phyloP scores from a whole-genome alignment of 2,113 vertebrate species.

The Setophaga coronata region DNA sequence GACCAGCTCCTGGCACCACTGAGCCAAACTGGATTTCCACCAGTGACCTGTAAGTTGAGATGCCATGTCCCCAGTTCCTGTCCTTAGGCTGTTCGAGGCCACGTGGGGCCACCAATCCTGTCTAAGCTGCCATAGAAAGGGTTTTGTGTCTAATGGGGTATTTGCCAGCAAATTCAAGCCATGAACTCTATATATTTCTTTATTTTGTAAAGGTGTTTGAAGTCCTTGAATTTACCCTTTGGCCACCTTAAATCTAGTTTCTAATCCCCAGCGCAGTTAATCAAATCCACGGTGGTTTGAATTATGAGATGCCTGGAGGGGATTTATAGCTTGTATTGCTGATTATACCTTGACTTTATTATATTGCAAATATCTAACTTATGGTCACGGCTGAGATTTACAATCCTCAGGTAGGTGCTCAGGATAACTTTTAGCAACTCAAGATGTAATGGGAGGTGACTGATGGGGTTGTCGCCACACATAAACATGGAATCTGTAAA shows the following conservation, averaged over 20 bases:
- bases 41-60: constrained; percentile 30
- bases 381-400: neutral
- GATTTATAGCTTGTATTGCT: constrained; percentile 38
- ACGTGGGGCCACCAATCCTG: neutral
- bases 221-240: constrained; percentile 48
- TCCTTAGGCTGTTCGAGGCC: neutral
- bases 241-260: constrained; percentile 30
- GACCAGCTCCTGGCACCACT: rapidly evolving
- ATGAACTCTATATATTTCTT: neutral
- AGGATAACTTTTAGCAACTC: neutral
- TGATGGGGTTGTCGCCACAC: neutral
- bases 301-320: constrained; percentile 29
- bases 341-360: constrained; percentile 51
- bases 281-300: constrained; percentile 29
- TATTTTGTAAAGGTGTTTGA: constrained; percentile 33
- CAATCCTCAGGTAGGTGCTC: constrained; percentile 37
- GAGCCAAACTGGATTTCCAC: constrained; percentile 29
- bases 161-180: neutral
- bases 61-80: rapidly evolving
- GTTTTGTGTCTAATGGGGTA: constrained; percentile 12
- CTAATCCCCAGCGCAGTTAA: neutral
- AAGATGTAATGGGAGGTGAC: neutral
- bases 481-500: neutral
- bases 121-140: neutral
- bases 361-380: constrained; percentile 23